Percentiles rank a stretch among this genome's conserved stretches.
These are phyloP conservation scores for Melipona bicolor DNA, from an alignment of 2,888 invertebrate species.

Conservation along the genomic window DNA sequence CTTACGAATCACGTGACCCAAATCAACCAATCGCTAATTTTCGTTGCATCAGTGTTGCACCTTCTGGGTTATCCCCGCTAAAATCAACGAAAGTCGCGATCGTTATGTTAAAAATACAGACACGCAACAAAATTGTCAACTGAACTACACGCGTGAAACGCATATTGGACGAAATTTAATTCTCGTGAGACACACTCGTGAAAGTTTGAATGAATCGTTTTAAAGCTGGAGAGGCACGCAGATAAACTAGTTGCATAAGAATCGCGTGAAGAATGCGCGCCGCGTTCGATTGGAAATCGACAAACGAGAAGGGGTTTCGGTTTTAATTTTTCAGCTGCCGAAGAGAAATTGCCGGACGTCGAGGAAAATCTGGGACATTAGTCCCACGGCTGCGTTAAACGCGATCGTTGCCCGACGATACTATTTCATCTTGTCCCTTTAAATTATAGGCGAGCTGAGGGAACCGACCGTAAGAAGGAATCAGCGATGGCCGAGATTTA, in stretches of 20 bases:
- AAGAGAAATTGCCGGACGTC: constrained; percentile 38
- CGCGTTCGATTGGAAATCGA: background rate
- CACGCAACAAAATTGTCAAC: too few relatives aligned
- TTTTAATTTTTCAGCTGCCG: constrained; percentile 37
- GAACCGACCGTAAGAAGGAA: background rate
- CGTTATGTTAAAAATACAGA: too few relatives aligned
- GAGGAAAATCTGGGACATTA: constrained; percentile 50
- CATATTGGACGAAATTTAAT: too few relatives aligned
- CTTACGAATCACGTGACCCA: too few relatives aligned
- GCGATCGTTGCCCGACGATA: constrained; percentile 41
- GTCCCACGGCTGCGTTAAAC: constrained; percentile 40
- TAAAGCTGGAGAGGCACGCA: constrained; percentile 26
- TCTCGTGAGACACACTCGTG: background rate
- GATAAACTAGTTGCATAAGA: constrained; percentile 28
- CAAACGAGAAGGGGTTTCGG: constrained; percentile 4
- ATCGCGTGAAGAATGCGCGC: constrained; percentile 35
- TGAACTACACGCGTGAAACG: too few relatives aligned
- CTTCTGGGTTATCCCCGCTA: too few relatives aligned
- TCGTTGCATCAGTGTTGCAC: too few relatives aligned
- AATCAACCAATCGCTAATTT: too few relatives aligned
- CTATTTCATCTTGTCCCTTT: constrained; percentile 41
- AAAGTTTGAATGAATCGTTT: constrained; percentile 19
- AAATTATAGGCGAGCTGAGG: constrained; percentile 26
- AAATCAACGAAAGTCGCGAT: too few relatives aligned
- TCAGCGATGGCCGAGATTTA: constrained; percentile 17